Evolutionary conservation across 2,888 invertebrate genomes (phyloP).

Genomic region (Campoplex nolae): DNA sequence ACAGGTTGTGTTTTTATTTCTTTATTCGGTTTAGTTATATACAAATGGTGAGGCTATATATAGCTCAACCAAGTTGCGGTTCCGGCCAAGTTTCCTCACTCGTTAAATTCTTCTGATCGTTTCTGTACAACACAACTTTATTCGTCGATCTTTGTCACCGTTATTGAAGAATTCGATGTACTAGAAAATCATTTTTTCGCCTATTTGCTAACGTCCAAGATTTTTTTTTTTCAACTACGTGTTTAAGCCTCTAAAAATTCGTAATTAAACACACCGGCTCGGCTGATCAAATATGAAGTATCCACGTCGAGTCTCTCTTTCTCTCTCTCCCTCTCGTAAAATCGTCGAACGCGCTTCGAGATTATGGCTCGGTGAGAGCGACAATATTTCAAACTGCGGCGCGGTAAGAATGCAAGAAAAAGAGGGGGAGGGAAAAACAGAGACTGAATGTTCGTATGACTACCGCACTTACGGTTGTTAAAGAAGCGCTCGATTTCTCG

Average conservation of each 20-base stretch:
- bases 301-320: neutral
- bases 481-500: constrained; percentile 12
- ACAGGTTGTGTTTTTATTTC: constrained; percentile 1
- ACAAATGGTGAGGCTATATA: neutral
- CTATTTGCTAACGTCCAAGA: too few species aligned
- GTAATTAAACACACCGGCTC: neutral
- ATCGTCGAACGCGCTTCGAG: neutral
- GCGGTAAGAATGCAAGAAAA: neutral
- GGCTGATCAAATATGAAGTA: constrained; percentile 18
- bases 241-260: neutral
- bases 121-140: neutral
- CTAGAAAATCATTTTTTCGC: neutral
- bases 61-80: neutral
- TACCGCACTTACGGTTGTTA: constrained; percentile 43
- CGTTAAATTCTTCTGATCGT: neutral
- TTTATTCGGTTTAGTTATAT: constrained; percentile 5
- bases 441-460: neutral
- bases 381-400: neutral
- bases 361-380: neutral
- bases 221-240: neutral
- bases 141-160: neutral
- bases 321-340: neutral
- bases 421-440: neutral
- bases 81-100: neutral
- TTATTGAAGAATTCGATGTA: neutral